These are phyloP conservation scores for Torymus aiolomorphi DNA, from an alignment of 2,888 invertebrate species.

Conservation along the genomic window DNA sequence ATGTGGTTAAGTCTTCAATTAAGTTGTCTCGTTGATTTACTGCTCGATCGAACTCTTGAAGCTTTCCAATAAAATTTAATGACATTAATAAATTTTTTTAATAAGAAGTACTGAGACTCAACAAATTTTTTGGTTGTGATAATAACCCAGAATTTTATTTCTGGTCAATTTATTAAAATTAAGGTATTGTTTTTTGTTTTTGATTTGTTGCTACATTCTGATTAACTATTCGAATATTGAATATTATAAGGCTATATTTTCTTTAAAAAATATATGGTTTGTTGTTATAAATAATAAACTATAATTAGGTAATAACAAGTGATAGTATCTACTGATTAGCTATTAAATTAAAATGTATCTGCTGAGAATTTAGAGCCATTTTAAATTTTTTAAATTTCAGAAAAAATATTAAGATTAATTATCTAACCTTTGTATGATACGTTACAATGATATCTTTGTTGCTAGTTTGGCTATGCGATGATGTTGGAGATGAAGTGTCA, in stretches of 20 bases:
- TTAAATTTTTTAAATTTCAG: neutral
- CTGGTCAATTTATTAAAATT: slow-evolving; percentile 5
- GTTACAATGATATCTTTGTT: slow-evolving; percentile 84
- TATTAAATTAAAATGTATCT: no score
- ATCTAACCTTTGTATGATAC: slow-evolving; percentile 81
- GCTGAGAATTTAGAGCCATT: neutral
- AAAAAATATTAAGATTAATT: slow-evolving; percentile 57
- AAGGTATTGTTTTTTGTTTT: slow-evolving; percentile 30
- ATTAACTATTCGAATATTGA: slow-evolving; percentile 20
- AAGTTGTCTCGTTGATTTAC: slow-evolving; percentile 83
- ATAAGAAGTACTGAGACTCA: neutral
- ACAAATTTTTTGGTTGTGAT: slow-evolving; percentile 2
- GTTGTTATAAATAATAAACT: no score
- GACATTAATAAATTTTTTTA: slow-evolving; percentile 11
- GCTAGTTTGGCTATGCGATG: slow-evolving; percentile 78
- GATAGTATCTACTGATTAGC: no score
- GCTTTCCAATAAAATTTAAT: slow-evolving; percentile 73
- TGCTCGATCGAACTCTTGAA: slow-evolving; percentile 84
- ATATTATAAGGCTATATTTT: neutral
- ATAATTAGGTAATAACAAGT: no score
- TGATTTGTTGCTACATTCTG: slow-evolving; percentile 29
- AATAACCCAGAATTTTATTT: slow-evolving; percentile 23
- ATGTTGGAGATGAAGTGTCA: slow-evolving; percentile 76
- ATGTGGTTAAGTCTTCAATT: slow-evolving; percentile 84
- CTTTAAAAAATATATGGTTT: slow-evolving; percentile 8